phyloP scores from a whole-genome alignment of 2,113 vertebrate genomes.

The Cygnus atratus region DNA sequence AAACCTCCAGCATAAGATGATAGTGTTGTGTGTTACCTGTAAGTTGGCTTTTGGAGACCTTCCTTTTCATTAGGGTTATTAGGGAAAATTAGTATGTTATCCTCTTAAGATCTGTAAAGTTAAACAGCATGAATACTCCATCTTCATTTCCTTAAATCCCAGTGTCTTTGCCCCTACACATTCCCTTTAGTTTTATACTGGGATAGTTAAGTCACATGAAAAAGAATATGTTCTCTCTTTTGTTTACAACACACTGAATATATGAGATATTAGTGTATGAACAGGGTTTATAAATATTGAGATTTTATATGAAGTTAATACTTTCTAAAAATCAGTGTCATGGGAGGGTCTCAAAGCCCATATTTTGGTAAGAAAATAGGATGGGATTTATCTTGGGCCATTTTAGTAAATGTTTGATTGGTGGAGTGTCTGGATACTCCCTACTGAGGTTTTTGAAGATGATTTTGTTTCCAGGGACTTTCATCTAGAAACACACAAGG shows the following conservation, averaged over 20 bases:
- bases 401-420: not conserved
- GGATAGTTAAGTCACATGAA: not conserved
- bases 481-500: not conserved
- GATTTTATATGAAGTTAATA: not conserved
- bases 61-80: not conserved
- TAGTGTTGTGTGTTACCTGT: not conserved
- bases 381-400: not conserved
- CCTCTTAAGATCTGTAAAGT: not conserved
- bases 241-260: not conserved
- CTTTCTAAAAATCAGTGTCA: not conserved
- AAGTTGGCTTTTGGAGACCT: not conserved
- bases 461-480: not conserved
- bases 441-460: not conserved
- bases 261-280: not conserved
- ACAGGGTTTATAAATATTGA: not conserved
- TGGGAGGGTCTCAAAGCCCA: not conserved
- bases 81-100: not conserved
- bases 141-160: not conserved
- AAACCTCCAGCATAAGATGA: not conserved
- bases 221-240: not conserved
- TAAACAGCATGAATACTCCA: not conserved
- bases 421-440: not conserved
- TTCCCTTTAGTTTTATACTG: not conserved
- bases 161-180: fast-evolving
- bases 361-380: not conserved